These are phyloP conservation scores for Nasonia oneida DNA, from an alignment of 2,888 invertebrate genomes.

Conservation along the genomic window DNA sequence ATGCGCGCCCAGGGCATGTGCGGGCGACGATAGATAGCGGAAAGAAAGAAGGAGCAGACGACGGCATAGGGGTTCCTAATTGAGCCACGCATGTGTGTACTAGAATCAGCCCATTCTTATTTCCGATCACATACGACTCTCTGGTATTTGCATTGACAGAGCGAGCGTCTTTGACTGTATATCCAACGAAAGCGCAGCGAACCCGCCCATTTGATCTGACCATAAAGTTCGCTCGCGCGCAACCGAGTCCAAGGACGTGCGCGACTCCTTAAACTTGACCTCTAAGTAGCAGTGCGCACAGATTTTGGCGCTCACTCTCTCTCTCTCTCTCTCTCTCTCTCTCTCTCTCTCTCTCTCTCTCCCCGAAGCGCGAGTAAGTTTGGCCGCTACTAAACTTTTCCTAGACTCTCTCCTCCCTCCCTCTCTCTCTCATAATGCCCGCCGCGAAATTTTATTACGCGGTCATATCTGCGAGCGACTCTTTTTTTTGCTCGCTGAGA, in stretches of 20 bases:
- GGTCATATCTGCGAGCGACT: slow-evolving; percentile 28
- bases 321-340: not conserved
- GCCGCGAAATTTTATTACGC: slow-evolving; percentile 59
- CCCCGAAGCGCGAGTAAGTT: slow-evolving; percentile 48
- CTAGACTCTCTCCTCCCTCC: slow-evolving; percentile 48
- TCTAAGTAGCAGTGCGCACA: slow-evolving; percentile 58
- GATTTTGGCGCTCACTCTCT: slow-evolving; percentile 40
- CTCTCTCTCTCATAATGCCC: slow-evolving; percentile 60
- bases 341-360: slow-evolving; percentile 22
- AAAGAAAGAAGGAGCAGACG: slow-evolving; percentile 12
- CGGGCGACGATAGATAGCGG: slow-evolving; percentile 63
- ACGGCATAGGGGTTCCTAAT: slow-evolving; percentile 56
- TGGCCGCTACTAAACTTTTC: slow-evolving; percentile 60
- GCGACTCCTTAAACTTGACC: slow-evolving; percentile 76
- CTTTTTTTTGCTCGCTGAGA: slow-evolving; percentile 14
- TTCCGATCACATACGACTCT: slow-evolving; percentile 49
- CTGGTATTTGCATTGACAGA: not conserved
- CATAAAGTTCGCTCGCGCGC: slow-evolving; percentile 71
- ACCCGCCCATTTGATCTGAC: slow-evolving; percentile 64
- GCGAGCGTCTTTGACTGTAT: not conserved
- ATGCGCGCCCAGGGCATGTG: slow-evolving; percentile 74
- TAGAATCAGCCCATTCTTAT: slow-evolving; percentile 25
- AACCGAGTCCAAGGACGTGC: slow-evolving; percentile 69
- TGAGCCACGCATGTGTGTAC: slow-evolving; percentile 21
- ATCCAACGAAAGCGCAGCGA: not conserved